Conservation (phyloP, 2,797 vertebrate genomes). For the Chaenodraco wilsoni region DNA sequence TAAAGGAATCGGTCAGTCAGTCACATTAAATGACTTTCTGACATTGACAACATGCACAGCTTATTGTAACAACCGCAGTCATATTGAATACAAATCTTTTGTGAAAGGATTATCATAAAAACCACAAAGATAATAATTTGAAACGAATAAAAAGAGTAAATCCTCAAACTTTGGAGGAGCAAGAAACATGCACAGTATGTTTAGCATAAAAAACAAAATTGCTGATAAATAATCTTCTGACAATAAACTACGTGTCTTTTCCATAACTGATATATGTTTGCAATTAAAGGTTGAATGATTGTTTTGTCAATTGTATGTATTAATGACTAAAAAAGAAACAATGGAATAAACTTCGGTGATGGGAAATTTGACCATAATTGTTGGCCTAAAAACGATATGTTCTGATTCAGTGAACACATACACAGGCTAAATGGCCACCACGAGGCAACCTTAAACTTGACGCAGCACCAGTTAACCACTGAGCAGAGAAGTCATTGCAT, state of each 20-base stretch:
- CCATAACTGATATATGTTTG: background rate
- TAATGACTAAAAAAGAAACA: background rate
- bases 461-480: constrained; percentile 23
- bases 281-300: background rate
- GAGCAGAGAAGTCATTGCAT: constrained; percentile 38
- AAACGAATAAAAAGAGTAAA: background rate
- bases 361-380: constrained; percentile 11
- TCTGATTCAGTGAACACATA: constrained; percentile 31
- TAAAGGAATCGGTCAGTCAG: no score
- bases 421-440: constrained; percentile 21
- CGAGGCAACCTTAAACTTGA: constrained; percentile 43
- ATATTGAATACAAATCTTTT: background rate
- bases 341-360: background rate
- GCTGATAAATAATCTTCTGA: background rate
- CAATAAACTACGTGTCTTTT: background rate
- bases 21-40: background rate
- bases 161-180: background rate
- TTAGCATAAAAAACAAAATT: background rate
- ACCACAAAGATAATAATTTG: background rate
- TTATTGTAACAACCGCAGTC: background rate
- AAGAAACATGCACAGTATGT: background rate
- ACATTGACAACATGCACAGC: background rate
- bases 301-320: background rate
- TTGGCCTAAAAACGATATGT: background rate
- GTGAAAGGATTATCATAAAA: background rate